These are phyloP conservation scores for Diorhabda carinulata DNA, from an alignment of 1,140 invertebrate genomes.

Conservation along the genomic window DNA sequence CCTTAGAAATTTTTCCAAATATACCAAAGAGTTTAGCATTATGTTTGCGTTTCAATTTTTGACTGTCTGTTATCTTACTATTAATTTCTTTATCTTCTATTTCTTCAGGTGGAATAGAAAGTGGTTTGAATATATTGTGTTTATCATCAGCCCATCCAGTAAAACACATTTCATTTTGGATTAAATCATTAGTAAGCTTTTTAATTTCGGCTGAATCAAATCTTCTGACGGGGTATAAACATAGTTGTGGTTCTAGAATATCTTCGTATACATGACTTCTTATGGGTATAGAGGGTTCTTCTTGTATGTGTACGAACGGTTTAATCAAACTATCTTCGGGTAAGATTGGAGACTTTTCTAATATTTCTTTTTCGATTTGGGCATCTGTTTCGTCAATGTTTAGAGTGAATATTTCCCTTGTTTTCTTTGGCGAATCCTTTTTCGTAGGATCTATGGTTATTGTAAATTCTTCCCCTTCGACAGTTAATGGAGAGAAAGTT, in stretches of 20 bases:
- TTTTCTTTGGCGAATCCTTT: constrained; percentile 33
- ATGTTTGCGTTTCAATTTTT: constrained; percentile 32
- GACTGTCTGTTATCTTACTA: constrained; percentile 18
- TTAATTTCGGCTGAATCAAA: constrained; percentile 26
- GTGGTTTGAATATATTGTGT: background rate
- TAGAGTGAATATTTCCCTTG: constrained; percentile 33
- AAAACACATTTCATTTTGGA: constrained; percentile 39
- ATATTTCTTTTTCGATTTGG: constrained; percentile 36
- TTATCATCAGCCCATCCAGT: constrained; percentile 30
- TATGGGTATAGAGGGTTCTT: constrained; percentile 30
- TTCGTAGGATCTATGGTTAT: constrained; percentile 35
- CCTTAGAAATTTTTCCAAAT: constrained; percentile 39
- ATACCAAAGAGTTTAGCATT: constrained; percentile 34
- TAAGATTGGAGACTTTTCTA: constrained; percentile 37
- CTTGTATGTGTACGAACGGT: constrained; percentile 29
- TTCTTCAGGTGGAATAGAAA: background rate
- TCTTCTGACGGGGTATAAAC: constrained; percentile 15
- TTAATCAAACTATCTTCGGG: constrained; percentile 34
- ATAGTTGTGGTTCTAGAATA: constrained; percentile 27
- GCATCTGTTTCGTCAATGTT: constrained; percentile 37
- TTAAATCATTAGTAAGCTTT: constrained; percentile 37
- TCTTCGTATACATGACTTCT: constrained; percentile 38
- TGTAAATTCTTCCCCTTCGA: constrained; percentile 39
- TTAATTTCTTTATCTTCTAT: background rate
- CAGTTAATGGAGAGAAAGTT: constrained; percentile 34